These are phyloP conservation scores for Centruroides sculpturatus DNA, from an alignment of 1,140 invertebrate species.

Conservation along the genomic window DNA sequence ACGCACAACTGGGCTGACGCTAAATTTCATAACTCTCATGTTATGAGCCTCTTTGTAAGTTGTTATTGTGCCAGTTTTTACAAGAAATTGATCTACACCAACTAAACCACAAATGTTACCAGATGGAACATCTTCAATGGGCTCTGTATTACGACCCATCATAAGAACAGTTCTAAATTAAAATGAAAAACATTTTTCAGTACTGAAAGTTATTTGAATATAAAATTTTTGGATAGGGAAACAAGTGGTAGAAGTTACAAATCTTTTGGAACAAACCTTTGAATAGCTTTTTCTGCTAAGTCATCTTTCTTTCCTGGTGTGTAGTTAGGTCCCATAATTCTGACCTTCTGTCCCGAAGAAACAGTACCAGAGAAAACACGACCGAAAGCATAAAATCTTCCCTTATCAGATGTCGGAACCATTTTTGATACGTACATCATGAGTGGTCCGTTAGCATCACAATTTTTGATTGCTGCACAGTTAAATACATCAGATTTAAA, in stretches of 20 bases:
- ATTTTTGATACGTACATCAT: conserved; percentile 99
- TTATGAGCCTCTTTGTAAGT: conserved; percentile 99
- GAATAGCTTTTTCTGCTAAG: conserved; percentile 96
- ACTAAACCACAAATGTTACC: conserved; percentile 99
- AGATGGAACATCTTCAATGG: conserved; percentile 97
- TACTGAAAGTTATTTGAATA: neutral
- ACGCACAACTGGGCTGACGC: conserved; percentile 96
- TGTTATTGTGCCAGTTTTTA: conserved; percentile 98
- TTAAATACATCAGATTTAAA: neutral
- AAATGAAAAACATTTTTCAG: conserved; percentile 2
- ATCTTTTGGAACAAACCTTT: conserved; percentile 35
- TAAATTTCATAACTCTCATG: conserved; percentile 97
- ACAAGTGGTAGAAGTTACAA: neutral
- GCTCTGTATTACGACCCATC: conserved; percentile 99
- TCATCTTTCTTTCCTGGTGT: conserved; percentile 97
- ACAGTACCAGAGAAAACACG: conserved; percentile 97
- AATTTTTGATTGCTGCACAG: conserved; percentile 52
- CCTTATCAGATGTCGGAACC: conserved; percentile 99
- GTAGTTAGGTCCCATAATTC: conserved; percentile 98
- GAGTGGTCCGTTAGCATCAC: conserved; percentile 88
- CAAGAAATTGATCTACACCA: conserved; percentile 97
- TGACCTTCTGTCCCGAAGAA: conserved; percentile 87
- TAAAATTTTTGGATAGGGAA: neutral
- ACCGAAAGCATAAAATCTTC: conserved; percentile 99
- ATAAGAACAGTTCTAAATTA: conserved; percentile 81